Conservation (phyloP, 2,113 vertebrate genomes). For the Genyomyrus donnyi region DNA sequence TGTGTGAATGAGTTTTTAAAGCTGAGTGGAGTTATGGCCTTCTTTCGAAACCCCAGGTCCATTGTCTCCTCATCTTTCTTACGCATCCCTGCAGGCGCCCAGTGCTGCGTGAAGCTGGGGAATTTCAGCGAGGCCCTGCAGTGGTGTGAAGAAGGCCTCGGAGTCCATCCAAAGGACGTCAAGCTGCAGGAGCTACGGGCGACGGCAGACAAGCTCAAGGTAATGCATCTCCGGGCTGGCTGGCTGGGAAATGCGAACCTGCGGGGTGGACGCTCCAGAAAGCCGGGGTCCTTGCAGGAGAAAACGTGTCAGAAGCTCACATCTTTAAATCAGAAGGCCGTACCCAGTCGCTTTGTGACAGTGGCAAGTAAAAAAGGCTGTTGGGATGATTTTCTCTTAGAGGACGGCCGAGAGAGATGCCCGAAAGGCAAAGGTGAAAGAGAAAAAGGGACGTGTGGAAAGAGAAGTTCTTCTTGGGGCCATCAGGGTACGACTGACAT, state of each 20-base stretch:
- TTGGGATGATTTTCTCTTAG: constrained; percentile 43
- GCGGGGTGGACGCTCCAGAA: not conserved
- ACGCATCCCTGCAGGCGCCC: constrained; percentile 63
- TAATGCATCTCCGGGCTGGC: constrained; percentile 30
- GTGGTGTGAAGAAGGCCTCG: constrained; percentile 88
- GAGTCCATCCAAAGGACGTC: constrained; percentile 67
- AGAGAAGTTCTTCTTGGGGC: constrained; percentile 67
- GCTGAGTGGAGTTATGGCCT: not conserved
- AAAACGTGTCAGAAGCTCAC: not conserved
- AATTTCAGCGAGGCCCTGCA: constrained; percentile 68
- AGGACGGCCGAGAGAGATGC: constrained; percentile 72
- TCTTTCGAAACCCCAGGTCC: not conserved
- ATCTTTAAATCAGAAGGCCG: not conserved
- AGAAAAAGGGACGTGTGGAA: constrained; percentile 61
- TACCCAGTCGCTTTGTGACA: not conserved
- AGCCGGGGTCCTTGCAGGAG: not conserved
- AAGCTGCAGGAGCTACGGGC: constrained; percentile 75
- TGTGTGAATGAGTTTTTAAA: not conserved
- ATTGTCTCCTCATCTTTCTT: not conserved
- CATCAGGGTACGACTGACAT: constrained; percentile 65
- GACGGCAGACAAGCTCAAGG: constrained; percentile 80
- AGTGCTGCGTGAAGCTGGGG: constrained; percentile 78
- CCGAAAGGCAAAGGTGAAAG: constrained; percentile 71
- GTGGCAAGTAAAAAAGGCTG: not conserved
- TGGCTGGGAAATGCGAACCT: not conserved